Percentiles rank a stretch among this genome's conserved stretches.
phyloP scores from a whole-genome alignment of 2,113 vertebrate species.

The Peromyscus leucopus region DNA sequence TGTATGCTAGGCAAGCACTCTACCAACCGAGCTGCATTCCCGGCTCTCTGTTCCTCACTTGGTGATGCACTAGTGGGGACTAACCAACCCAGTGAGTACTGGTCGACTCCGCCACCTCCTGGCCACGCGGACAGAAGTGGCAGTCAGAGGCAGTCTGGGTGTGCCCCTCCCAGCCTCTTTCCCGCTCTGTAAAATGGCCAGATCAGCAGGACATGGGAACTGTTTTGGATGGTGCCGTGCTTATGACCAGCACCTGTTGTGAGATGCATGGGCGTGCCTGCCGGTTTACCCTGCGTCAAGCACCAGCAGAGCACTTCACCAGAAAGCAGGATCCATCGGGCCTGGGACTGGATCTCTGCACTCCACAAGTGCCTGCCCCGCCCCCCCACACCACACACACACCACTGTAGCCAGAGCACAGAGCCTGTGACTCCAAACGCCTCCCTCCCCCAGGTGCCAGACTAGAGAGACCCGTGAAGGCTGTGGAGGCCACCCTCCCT shows the following conservation, averaged over 20 bases:
- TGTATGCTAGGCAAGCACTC: not conserved
- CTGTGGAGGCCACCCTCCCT: too few species aligned
- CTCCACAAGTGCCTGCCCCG: not conserved
- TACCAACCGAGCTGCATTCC: not conserved
- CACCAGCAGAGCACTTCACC: not conserved
- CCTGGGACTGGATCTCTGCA: not conserved
- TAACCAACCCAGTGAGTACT: not conserved
- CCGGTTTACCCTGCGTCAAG: not conserved
- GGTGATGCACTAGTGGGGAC: not conserved
- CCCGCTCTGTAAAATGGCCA: not conserved
- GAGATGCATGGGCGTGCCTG: not conserved
- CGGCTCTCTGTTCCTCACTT: too few species aligned
- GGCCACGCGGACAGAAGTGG: not conserved
- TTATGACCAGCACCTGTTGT: rapidly evolving
- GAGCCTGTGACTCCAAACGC: too few species aligned
- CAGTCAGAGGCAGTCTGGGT: not conserved
- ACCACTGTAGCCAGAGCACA: not conserved
- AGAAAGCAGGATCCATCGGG: not conserved
- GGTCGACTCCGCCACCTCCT: not conserved
- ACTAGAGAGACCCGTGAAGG: not conserved
- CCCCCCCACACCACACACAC: too few species aligned
- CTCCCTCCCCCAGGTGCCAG: not conserved
- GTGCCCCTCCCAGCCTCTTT: not conserved
- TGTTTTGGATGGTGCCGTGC: too few species aligned
- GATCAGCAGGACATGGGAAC: not conserved